Conservation (phyloP, 2,888 invertebrate species). For the Meloe dianella region DNA sequence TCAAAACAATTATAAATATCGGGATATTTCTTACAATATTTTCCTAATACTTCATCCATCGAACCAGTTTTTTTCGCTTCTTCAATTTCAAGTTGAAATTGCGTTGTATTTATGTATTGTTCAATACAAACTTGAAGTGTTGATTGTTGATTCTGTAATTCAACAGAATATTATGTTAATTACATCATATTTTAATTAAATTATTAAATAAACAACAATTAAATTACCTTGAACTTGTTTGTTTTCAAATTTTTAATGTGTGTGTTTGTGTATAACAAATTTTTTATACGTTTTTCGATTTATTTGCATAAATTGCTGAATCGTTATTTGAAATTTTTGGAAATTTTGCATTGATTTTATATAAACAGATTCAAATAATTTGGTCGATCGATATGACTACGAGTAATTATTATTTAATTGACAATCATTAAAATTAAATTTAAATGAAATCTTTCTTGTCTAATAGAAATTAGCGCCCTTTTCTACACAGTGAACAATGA, state of each 20-base stretch:
- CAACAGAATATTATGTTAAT: neutral
- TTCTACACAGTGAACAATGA: neutral
- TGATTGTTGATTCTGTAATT: slow-evolving; percentile 22
- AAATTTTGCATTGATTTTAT: too few relatives aligned
- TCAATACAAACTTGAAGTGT: slow-evolving; percentile 53
- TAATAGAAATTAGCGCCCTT: neutral
- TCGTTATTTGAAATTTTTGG: too few relatives aligned
- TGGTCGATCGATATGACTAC: neutral
- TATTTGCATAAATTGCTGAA: too few relatives aligned
- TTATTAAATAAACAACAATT: neutral
- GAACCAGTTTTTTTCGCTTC: slow-evolving; percentile 63
- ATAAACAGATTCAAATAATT: too few relatives aligned
- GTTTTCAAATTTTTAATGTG: too few relatives aligned
- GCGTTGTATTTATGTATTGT: slow-evolving; percentile 55
- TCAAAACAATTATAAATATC: slow-evolving; percentile 57
- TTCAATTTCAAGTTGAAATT: slow-evolving; percentile 60
- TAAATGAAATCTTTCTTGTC: too few relatives aligned
- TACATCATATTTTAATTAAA: neutral
- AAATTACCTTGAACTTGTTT: neutral
- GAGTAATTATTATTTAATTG: neutral
- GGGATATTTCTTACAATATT: slow-evolving; percentile 62
- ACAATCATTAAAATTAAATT: too few relatives aligned
- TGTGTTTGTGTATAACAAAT: too few relatives aligned
- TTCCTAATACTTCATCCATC: slow-evolving; percentile 64
- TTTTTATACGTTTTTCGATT: too few relatives aligned